Evolutionary conservation across 2,888 invertebrate species (phyloP), one percentile per base, ranked within the genome.

Genomic region (Cenopis cana): DNA sequence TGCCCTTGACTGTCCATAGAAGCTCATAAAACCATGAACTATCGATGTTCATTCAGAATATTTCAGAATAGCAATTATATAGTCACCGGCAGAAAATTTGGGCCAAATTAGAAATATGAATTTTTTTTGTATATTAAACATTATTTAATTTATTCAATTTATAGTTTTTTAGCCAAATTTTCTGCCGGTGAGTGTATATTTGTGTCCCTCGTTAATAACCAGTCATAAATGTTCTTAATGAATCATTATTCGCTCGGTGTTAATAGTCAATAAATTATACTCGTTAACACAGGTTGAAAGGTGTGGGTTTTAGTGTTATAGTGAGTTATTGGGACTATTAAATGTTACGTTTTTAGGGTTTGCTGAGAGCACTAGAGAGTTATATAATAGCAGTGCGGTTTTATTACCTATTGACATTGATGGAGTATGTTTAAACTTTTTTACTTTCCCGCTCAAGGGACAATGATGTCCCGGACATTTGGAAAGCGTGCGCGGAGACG

Each of bases 201-300:
- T 60, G 69, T 57, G 56, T 49, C 55, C 74, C 66, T 73, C 75
- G 74, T 77, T 81, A 82, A 79, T 80, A 76, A 76, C 72, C 74
- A 75, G 76, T 81, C 78, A 81, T 81, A 84, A 82, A 80, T 77
- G 76, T 74, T 70, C 68, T 77, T 81, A 82, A 84, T 81, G 82
- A 81, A 82, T 81, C 81, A 80, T 75, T 61, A 65, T 75, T 72
- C 78, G 78, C 79, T 78, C 76, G 73, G 69, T 73, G 75, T 77
- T 81, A 79, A 80, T 79, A 74, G 77, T 68, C 77, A 73, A 75
- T 81, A 83, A 83, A 80, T 83, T 83, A 81, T 82, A 75, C 75
- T 73, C 74, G 76, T 74, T 77, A 78, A 79, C 78, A 79, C 69
- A 73, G 54, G 69, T 69, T 14, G 60, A 71, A 67, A 71, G 71